Base-by-base conservation (phyloP, 2,113 vertebrate genomes). In the Amphiprion ocellaris region DNA sequence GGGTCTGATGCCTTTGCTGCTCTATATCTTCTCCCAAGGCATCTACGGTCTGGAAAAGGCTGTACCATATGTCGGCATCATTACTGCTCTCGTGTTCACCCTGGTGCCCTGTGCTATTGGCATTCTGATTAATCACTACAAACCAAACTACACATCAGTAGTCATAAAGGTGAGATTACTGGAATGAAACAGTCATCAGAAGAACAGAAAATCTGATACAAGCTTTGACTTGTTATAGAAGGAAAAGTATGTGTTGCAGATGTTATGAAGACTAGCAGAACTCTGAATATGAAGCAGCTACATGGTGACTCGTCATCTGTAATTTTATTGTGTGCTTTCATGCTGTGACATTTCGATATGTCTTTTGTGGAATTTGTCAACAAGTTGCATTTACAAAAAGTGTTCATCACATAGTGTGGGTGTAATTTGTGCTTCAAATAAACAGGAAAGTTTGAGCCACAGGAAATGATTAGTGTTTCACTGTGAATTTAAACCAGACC, bases 1-100 rank as follows among this genome's bases (percentile, higher is more conserved):
- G 87, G 97, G 91, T 68, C 83, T 97, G 91, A 96, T 96, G 96
- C 96, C 97, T 19, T 87, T 97, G 79, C 95, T 97, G 55, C 92
- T 98, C 10, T 95, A 90, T 49, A 28, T 97, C 77, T 97, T 94
- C 88, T 90, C 68, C 17, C 82, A 92, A 86, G 96, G 94, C 19
- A 90, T 97, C 11, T 4, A 90, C 0, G 82, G 92, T 26, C 78
- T 96, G 82, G 85, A 94, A 84, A 83, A 81, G 7, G 95, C 94
- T 23, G 91, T 99, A 14, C 96, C 96, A 17, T 97, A 96, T 10
- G 24, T 14, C 10, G 77, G 92, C 81, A 96, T 97, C 74, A 59
- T 92, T 30, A 28, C 86, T 4, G 87, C 94, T 26, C 88, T 97
- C 23, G 17, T 90, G 37, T 80, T 94, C 59, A 90, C 90, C 33